Evolutionary conservation across 1,140 invertebrate genomes (phyloP).

Genomic region (Drosophila saltans): DNA sequence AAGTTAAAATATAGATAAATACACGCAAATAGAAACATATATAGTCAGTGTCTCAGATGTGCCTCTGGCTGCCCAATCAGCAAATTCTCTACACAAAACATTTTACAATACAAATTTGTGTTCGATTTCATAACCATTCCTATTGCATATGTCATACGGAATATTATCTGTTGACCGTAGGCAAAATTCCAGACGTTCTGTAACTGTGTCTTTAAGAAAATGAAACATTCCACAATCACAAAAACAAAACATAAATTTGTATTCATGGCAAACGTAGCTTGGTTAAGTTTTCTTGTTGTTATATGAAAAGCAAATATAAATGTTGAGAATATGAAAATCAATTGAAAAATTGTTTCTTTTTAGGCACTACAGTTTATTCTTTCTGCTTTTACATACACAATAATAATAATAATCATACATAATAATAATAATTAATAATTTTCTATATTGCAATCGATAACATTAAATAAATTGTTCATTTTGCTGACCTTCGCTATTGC

Average conservation of each 20-base stretch:
- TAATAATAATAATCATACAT: constrained; percentile 42
- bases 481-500: constrained; percentile 48
- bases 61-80: neutral
- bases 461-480: constrained; percentile 77
- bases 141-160: neutral
- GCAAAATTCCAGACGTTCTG: neutral
- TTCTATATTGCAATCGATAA: constrained; percentile 62
- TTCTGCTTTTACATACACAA: constrained; percentile 51
- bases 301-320: constrained; percentile 23
- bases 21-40: too few species aligned
- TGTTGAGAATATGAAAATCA: constrained; percentile 21
- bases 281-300: constrained; percentile 66
- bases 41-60: neutral
- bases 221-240: constrained; percentile 60
- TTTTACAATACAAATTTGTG: neutral
- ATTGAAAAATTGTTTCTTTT: constrained; percentile 44
- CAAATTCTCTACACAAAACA: neutral
- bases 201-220: neutral
- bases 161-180: neutral
- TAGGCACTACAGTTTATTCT: constrained; percentile 72
- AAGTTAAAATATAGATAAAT: too few species aligned
- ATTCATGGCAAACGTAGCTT: constrained; percentile 70
- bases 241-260: constrained; percentile 53
- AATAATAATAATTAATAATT: constrained; percentile 62
- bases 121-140: neutral